These are phyloP conservation scores for Tenthredo notha DNA, from an alignment of 2,888 invertebrate species.

Conservation along the genomic window DNA sequence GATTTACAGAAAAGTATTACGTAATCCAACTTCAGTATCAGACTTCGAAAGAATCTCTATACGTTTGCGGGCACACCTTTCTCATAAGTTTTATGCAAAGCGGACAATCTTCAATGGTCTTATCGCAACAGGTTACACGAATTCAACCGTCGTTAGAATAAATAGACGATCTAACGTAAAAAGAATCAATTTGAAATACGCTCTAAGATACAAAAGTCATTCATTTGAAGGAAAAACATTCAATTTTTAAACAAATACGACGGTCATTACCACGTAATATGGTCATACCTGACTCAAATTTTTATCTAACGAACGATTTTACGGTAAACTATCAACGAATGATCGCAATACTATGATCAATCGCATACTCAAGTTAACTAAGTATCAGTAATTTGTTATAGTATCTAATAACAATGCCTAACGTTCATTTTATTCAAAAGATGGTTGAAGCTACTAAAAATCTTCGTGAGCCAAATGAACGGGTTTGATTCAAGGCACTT, in stretches of 20 bases:
- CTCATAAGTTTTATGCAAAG: not conserved
- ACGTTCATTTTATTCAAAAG: not conserved
- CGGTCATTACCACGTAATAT: not conserved
- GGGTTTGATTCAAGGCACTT: not conserved
- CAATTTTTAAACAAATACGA: not conserved
- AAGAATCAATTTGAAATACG: not conserved
- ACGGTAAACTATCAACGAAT: not conserved
- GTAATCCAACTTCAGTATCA: not conserved
- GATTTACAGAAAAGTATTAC: slow-evolving; percentile 6
- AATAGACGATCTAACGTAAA: not conserved
- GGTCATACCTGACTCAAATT: not conserved
- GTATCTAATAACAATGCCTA: not conserved
- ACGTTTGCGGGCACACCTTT: not conserved
- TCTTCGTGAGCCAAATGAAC: not conserved
- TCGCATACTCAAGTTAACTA: not conserved
- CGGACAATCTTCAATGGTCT: not conserved
- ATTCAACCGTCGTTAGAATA: not conserved
- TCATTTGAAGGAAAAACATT: not conserved
- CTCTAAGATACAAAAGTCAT: not conserved
- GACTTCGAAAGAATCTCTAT: slow-evolving; percentile 5
- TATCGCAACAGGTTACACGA: not conserved
- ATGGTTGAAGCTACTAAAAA: not conserved
- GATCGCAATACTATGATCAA: not conserved
- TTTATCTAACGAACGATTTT: not conserved
- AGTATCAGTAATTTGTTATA: not conserved